phyloP scores from a whole-genome alignment of 1,140 invertebrate species.

The Dreissena polymorpha region DNA sequence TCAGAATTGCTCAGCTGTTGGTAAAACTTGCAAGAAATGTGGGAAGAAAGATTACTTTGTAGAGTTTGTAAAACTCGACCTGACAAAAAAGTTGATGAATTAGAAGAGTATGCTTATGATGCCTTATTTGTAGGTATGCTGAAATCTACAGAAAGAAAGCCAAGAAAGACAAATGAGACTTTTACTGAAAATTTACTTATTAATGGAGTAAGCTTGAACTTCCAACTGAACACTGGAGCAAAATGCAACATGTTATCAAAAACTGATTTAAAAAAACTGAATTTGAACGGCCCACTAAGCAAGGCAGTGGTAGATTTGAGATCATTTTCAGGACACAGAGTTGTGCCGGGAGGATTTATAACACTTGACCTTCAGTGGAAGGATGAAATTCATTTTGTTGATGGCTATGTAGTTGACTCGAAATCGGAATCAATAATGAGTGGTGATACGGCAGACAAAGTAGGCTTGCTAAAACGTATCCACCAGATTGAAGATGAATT shows the following conservation, averaged over 20 bases:
- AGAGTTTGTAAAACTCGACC: constrained; percentile 1
- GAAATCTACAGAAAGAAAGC: background rate
- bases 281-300: background rate
- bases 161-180: background rate
- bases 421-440: constrained; percentile 33
- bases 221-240: constrained; percentile 32
- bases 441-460: constrained; percentile 13
- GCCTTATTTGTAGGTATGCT: constrained; percentile 2
- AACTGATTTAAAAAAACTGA: background rate
- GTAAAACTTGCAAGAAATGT: constrained; percentile 15
- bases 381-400: constrained; percentile 16
- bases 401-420: constrained; percentile 38
- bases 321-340: constrained; percentile 10
- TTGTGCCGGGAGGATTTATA: background rate
- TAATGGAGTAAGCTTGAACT: background rate
- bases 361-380: constrained; percentile 10
- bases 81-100: constrained; percentile 7
- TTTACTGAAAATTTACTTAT: background rate
- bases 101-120: constrained; percentile 8
- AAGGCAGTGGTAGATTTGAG: background rate
- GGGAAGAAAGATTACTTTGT: constrained; percentile 19
- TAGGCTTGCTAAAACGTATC: constrained; percentile 32
- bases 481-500: constrained; percentile 29
- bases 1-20: constrained; percentile 4
- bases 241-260: constrained; percentile 30